Evolutionary conservation across 2,888 invertebrate genomes (phyloP).

Genomic region (Lepidocyrtoides sp.): DNA sequence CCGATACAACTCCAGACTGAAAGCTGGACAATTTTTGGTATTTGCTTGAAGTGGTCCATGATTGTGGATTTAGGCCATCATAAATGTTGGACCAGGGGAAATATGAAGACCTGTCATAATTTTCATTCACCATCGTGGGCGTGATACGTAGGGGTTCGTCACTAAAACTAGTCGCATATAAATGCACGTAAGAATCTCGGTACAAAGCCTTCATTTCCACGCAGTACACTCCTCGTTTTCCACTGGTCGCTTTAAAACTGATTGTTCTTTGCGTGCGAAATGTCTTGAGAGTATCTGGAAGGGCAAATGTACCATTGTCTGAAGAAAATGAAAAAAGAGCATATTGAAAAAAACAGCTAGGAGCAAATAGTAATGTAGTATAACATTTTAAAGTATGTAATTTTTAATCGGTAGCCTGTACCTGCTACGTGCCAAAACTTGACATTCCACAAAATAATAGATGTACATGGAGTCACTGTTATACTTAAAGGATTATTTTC

Average conservation of each 20-base stretch:
- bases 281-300: slow-evolving; percentile 81
- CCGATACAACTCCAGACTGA: slow-evolving; percentile 54
- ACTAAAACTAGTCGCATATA: slow-evolving; percentile 83
- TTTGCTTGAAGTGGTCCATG: slow-evolving; percentile 37
- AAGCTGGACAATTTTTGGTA: slow-evolving; percentile 54
- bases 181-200: slow-evolving; percentile 85
- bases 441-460: slow-evolving; percentile 86
- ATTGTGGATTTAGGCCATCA: slow-evolving; percentile 54
- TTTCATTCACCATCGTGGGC: slow-evolving; percentile 36
- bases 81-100: slow-evolving; percentile 72
- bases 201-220: slow-evolving; percentile 85
- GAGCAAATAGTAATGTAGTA: background rate
- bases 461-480: slow-evolving; percentile 87
- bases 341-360: too few relatives aligned
- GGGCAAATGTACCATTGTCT: slow-evolving; percentile 74
- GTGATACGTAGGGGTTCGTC: slow-evolving; percentile 69
- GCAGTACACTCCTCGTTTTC: slow-evolving; percentile 84
- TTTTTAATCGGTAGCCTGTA: slow-evolving; percentile 19
- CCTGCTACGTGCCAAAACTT: slow-evolving; percentile 85
- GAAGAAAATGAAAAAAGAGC: too few relatives aligned
- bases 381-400: background rate
- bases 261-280: slow-evolving; percentile 85
- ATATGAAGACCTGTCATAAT: slow-evolving; percentile 53
- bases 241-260: slow-evolving; percentile 82
- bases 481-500: slow-evolving; percentile 86